Base-by-base conservation (phyloP, 2,797 vertebrate genomes). In the Eptatretus atami region DNA sequence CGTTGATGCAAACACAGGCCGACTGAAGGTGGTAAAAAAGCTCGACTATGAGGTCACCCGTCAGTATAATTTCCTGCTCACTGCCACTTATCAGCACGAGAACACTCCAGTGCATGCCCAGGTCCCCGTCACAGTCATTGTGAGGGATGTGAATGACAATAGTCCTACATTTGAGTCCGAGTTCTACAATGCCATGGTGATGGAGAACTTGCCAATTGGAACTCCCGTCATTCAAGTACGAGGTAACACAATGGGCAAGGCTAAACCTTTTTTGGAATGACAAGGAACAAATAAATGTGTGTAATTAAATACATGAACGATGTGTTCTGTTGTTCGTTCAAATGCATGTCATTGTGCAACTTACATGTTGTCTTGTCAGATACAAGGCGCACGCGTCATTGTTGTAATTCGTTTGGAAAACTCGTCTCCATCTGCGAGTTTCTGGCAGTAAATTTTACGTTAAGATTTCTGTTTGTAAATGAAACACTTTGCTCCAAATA, bases 71-170 rank as follows among this genome's bases (percentile, higher is more conserved):
- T 82, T 99, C 63, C 80, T 76, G 52, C 63, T 99, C 61, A 70
- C 73, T 52, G 82, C 79, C 53, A 76, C 80, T 66, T 77, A 74
- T 67, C 66, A 72, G 65, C 72, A 78, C 1, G 77, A 81, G 54
- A 79, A 75, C 65, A 75, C 71, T 53, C 81, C 85, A 57, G 67
- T 90, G 1, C 70, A 79, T 57, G 72, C 81, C 10, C 79, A 80
- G 12, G 83, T 84, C 3, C 83, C 80, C 5, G 69, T 99, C 10
- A 86, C 79, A 70, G 78, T 99, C 72, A 87, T 93, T 54, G 79
- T 96, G 63, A 93, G 83, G 75, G 92, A 96, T 68, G 72, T 77
- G 6, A 99, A 99, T 65, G 90, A 99, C 69, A 95, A 99, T 71
- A 76, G 73, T 66, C 92, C 92, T 0, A 67, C 81, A 64, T 81